Evolutionary conservation across 2,113 vertebrate genomes (phyloP), one percentile per base, ranked within the genome.

Genomic region (Lagenorhynchus albirostris): DNA sequence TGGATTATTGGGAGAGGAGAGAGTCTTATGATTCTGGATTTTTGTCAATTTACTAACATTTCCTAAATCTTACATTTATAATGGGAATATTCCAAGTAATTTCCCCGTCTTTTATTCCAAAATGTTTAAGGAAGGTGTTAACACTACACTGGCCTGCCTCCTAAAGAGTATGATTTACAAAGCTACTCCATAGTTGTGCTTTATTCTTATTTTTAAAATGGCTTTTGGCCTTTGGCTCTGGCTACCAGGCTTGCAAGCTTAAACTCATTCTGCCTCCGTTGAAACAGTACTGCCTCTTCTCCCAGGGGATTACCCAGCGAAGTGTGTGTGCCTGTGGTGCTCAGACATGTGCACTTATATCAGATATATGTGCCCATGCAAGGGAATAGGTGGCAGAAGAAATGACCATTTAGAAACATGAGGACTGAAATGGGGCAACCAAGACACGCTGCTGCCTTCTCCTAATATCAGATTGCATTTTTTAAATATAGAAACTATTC

Each of bases 171-270:
- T 50, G 44, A 29, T 76, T 84, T 84, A 36, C 44, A 87, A 90
- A 94, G 65, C 65, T 91, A 21, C n/a, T 81, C n/a, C 20, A 21
- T 53, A 63, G 36, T 60, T 80, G 3, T 58, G 23, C 25, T 95
- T 95, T 76, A 20, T 58, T 90, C 41, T 89, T 96, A 63, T 62
- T 82, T 92, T 97, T 36, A 58, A 93, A 96, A 62, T 91, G 68
- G 29, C 41, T 73, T 93, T 86, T 91, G 91, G 87, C 21, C 60
- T 83, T 96, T 92, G 93, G 44, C 91, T 92, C 33, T 92, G 73
- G 85, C 79, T 97, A 65, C 12, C 47, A 55, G 41, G n/a, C 58
- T 79, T 90, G 12, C 18, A 38, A n/a, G 31, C 50, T 79, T 90
- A 81, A 89, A 96, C 81, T 91, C 33, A 62, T 53, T 80, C 84